Evolutionary conservation across 1,140 invertebrate species (phyloP).

Genomic region (Pachyrhynchus sulphureomaculatus): DNA sequence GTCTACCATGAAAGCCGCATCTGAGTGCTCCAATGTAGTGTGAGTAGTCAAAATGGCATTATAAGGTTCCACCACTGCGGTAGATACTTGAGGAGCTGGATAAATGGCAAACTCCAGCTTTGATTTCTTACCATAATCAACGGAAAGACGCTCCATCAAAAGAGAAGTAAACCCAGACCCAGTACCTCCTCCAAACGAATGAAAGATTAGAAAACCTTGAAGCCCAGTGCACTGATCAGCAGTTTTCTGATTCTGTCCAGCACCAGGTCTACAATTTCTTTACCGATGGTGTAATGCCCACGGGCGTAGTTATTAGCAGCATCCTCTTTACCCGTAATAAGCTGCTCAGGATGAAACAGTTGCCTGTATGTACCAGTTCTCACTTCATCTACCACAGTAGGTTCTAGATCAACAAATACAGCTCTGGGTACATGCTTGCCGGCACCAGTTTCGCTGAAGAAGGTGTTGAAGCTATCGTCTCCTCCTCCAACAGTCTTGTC

Average conservation of each 20-base stretch:
- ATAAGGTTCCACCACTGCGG: constrained; percentile 88
- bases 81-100: constrained; percentile 86
- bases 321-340: constrained; percentile 79
- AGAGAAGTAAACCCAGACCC: constrained; percentile 86
- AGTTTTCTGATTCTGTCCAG: constrained; percentile 77
- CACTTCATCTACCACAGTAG: constrained; percentile 85
- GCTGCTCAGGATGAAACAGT: constrained; percentile 83
- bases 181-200: constrained; percentile 87
- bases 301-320: constrained; percentile 88
- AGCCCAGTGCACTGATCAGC: constrained; percentile 83
- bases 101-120: constrained; percentile 90
- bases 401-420: constrained; percentile 84
- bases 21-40: constrained; percentile 80
- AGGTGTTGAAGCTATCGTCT: constrained; percentile 72
- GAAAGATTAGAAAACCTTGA: constrained; percentile 88
- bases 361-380: constrained; percentile 81
- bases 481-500: background rate
- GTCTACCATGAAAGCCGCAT: constrained; percentile 87
- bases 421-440: constrained; percentile 87
- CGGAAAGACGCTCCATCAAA: constrained; percentile 85
- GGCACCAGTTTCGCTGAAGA: constrained; percentile 85
- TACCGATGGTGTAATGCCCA: constrained; percentile 90
- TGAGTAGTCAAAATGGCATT: constrained; percentile 82
- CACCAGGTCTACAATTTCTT: constrained; percentile 81
- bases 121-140: constrained; percentile 87